phyloP scores from a whole-genome alignment of 2,113 vertebrate species.

The Centropus unirufus region DNA sequence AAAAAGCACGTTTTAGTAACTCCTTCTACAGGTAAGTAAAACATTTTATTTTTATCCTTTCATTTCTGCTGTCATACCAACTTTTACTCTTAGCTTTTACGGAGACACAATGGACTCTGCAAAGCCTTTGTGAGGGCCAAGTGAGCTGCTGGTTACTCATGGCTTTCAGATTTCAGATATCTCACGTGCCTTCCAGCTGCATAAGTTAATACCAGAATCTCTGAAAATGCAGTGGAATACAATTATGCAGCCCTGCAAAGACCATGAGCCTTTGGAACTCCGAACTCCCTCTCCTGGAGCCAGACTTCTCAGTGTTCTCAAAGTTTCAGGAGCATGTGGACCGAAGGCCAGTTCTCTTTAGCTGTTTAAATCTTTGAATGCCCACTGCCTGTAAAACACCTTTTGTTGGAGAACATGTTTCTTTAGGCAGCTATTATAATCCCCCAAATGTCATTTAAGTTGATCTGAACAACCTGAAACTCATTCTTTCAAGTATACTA shows the following conservation, averaged over 20 bases:
- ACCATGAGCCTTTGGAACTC: not conserved
- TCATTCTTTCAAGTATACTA: not conserved
- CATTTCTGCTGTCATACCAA: not conserved
- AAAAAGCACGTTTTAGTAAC: not conserved
- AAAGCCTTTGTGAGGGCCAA: not conserved
- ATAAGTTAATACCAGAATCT: not conserved
- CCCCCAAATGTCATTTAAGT: not conserved
- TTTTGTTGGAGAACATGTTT: not conserved
- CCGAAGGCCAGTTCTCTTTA: not conserved
- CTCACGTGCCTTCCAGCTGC: not conserved
- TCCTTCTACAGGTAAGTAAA: conserved; percentile 6
- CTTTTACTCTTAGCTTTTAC: not conserved
- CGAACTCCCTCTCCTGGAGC: not conserved
- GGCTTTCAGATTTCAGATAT: not conserved
- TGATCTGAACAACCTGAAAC: not conserved
- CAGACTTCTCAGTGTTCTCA: not conserved
- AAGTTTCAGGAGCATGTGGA: not conserved
- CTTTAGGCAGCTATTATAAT: not conserved
- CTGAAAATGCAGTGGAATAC: not conserved
- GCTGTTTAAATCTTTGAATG: not conserved
- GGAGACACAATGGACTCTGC: not conserved
- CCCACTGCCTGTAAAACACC: not conserved
- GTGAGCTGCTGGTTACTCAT: not conserved
- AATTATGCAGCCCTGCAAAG: not conserved
- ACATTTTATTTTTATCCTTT: not conserved